These are phyloP conservation scores for Candidula unifasciata DNA, from an alignment of 2,888 invertebrate species.

Conservation along the genomic window DNA sequence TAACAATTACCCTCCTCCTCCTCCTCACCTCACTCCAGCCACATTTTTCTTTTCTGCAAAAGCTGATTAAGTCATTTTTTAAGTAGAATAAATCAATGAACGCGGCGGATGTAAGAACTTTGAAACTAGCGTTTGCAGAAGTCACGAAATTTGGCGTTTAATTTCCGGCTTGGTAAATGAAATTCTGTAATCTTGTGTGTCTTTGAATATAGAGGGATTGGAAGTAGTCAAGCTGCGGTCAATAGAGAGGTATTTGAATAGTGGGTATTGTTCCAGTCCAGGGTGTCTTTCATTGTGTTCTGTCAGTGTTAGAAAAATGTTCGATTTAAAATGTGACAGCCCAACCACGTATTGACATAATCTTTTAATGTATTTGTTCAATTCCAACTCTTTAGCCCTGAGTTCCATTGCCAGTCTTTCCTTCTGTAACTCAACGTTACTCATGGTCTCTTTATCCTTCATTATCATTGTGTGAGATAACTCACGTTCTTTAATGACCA, in stretches of 20 bases:
- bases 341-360: no score
- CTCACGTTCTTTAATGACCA: no score
- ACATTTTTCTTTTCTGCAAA: not conserved
- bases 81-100: not conserved
- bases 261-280: not conserved
- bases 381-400: no score
- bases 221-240: not conserved
- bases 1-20: not conserved
- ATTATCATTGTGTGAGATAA: no score
- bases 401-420: no score
- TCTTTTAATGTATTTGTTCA: no score
- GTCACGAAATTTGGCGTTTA: constrained; percentile 21
- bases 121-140: not conserved
- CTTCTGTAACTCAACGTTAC: no score
- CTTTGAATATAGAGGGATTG: not conserved
- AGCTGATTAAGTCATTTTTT: not conserved
- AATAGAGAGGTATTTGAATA: not conserved
- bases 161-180: not conserved
- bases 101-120: not conserved
- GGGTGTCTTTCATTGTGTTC: no score
- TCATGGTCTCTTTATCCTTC: no score
- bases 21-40: no score
- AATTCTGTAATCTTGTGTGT: not conserved
- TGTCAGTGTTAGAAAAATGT: no score
- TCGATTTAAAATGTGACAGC: no score